Conservation (phyloP, 2,888 invertebrate genomes). For the Mantis religiosa region DNA sequence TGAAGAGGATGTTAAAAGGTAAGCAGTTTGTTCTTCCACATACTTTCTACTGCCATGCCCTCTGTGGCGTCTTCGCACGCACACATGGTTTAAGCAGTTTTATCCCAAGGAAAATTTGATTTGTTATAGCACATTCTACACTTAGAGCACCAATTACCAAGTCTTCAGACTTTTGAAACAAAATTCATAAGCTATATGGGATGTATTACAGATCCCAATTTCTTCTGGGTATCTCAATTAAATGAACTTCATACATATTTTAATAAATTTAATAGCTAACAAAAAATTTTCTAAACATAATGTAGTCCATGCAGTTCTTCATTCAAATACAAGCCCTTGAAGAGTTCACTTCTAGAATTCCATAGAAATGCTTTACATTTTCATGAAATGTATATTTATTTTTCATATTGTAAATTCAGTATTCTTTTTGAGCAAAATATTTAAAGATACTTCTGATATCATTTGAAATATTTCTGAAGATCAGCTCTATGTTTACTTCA, state of each 20-base stretch:
- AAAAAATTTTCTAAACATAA: neutral
- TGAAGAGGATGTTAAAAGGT: slow-evolving; percentile 23
- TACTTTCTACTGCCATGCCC: slow-evolving; percentile 1
- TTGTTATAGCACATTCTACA: neutral
- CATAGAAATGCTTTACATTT: neutral
- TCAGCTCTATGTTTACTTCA: neutral
- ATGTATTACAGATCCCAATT: neutral
- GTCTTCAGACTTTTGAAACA: neutral
- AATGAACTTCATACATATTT: neutral
- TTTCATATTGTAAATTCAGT: neutral
- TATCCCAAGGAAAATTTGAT: neutral
- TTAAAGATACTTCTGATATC: neutral
- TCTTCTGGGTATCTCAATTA: neutral
- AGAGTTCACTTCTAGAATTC: neutral
- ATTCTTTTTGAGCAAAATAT: neutral
- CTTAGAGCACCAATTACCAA: neutral
- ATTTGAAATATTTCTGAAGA: neutral
- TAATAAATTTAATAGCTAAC: neutral
- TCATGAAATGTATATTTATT: neutral
- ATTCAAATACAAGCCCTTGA: neutral
- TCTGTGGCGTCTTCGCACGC: slow-evolving; percentile 16
- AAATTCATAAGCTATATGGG: neutral
- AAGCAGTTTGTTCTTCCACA: slow-evolving; percentile 19
- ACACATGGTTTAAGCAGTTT: neutral
- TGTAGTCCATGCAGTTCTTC: neutral